phyloP scores from a whole-genome alignment of 2,888 invertebrate genomes.

The Scaptomyza parva region DNA sequence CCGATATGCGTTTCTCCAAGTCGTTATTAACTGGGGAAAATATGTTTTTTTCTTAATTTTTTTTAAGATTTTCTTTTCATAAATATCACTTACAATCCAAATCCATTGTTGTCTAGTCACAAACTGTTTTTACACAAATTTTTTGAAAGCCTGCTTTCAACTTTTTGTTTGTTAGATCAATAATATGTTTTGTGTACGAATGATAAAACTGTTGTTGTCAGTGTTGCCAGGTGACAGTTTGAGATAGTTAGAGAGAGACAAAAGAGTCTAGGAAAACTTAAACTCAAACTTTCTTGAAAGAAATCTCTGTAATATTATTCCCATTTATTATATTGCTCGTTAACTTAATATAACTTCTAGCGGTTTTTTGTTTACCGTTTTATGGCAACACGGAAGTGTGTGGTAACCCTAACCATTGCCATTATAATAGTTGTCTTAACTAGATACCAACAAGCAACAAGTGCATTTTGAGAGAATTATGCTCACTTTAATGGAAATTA shows the following conservation, averaged over 20 bases:
- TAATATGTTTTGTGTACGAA: slow-evolving; percentile 7
- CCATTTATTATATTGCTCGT: too few species aligned
- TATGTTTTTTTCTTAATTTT: neutral
- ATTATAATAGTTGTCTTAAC: slow-evolving; percentile 23
- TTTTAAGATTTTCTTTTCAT: too few species aligned
- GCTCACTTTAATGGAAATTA: slow-evolving; percentile 69
- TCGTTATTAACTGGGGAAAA: slow-evolving; percentile 87
- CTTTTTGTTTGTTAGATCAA: slow-evolving; percentile 31
- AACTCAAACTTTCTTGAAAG: too few species aligned
- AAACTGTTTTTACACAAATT: slow-evolving; percentile 5
- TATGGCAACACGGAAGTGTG: neutral
- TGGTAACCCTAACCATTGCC: slow-evolving; percentile 8
- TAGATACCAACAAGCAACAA: slow-evolving; percentile 57
- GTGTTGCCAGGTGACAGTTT: slow-evolving; percentile 26
- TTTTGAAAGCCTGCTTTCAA: slow-evolving; percentile 1
- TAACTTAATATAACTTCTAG: neutral
- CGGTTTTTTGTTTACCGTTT: neutral
- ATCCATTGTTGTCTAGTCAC: slow-evolving; percentile 47
- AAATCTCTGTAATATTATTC: too few species aligned
- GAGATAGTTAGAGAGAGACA: too few species aligned
- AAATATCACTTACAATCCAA: slow-evolving; percentile 59
- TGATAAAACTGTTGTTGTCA: neutral
- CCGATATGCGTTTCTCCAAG: slow-evolving; percentile 91
- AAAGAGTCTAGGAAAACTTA: neutral
- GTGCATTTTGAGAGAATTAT: slow-evolving; percentile 64